Percentiles rank a stretch among this genome's conserved stretches.
Conservation (phyloP, 1,140 invertebrate species). For the Lineus longissimus region DNA sequence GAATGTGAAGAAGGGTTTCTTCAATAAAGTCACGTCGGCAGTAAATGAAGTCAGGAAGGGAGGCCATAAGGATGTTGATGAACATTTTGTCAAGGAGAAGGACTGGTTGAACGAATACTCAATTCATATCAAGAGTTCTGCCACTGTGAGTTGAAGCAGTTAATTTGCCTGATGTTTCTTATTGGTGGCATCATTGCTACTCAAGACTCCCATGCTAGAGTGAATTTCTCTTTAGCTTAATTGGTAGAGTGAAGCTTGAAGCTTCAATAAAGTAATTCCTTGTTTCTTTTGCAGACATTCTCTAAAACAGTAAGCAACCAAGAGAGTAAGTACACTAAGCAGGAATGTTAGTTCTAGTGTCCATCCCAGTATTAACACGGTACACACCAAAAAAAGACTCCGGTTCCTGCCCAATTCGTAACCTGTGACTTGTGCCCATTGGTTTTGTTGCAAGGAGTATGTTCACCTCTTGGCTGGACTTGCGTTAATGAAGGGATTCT, state of each 20-base stretch:
- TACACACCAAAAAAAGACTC: too few relatives aligned
- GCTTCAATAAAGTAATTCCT: not conserved
- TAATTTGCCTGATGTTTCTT: too few relatives aligned
- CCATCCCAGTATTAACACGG: too few relatives aligned
- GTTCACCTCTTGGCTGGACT: too few relatives aligned
- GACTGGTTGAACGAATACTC: slow-evolving; percentile 49
- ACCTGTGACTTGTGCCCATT: too few relatives aligned
- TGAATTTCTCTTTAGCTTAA: too few relatives aligned
- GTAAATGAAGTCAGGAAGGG: slow-evolving; percentile 44
- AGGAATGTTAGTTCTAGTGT: too few relatives aligned
- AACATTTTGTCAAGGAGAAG: slow-evolving; percentile 54
- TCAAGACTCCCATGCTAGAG: too few relatives aligned
- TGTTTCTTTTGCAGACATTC: slow-evolving; percentile 41
- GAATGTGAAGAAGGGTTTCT: slow-evolving; percentile 48
- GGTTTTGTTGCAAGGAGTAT: too few relatives aligned
- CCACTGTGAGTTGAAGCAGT: slow-evolving; percentile 22
- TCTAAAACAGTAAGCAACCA: slow-evolving; percentile 45
- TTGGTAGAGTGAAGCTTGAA: not conserved
- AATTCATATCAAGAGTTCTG: slow-evolving; percentile 42
- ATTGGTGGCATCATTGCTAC: too few relatives aligned
- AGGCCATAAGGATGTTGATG: slow-evolving; percentile 54
- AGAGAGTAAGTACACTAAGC: slow-evolving; percentile 48
- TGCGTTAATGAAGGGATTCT: too few relatives aligned
- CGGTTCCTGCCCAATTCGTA: too few relatives aligned
- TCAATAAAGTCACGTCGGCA: slow-evolving; percentile 39